A percentile compares a stretch with the other conserved stretches of the same genome.
phyloP scores from a whole-genome alignment of 1,140 invertebrate species.

The Dinoponera quadriceps region DNA sequence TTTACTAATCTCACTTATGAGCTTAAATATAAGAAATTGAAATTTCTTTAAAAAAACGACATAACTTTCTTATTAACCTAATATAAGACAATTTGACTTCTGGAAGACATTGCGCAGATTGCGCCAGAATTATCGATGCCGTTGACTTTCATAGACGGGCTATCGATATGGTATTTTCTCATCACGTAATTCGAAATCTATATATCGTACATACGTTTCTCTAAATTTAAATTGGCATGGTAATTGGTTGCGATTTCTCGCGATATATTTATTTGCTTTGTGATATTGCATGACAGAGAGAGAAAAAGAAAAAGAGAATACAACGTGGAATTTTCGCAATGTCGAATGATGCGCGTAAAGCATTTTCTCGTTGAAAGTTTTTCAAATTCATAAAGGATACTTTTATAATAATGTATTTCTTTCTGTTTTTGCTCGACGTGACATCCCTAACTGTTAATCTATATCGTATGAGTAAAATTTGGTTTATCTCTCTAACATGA shows the following conservation, averaged over 20 bases:
- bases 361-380: conserved; percentile 37
- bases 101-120: conserved; percentile 23
- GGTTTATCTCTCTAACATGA: neutral
- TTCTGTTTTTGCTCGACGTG: conserved; percentile 19
- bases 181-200: conserved; percentile 25
- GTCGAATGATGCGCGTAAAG: neutral
- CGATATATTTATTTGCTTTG: neutral
- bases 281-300: no score
- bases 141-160: conserved; percentile 29
- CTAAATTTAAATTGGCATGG: conserved; percentile 1
- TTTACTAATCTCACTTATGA: no score
- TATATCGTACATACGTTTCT: conserved; percentile 13
- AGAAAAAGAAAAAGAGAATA: no score
- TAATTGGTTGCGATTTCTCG: neutral
- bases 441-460: conserved; percentile 41
- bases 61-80: no score
- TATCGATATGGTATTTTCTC: conserved; percentile 40
- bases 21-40: no score
- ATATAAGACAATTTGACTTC: neutral
- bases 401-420: conserved; percentile 41
- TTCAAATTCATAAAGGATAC: conserved; percentile 28
- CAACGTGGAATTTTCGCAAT: neutral
- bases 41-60: no score
- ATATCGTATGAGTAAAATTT: conserved; percentile 31
- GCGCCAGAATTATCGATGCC: conserved; percentile 14